Percentiles rank a stretch among this genome's conserved stretches.
These are phyloP conservation scores for Gasteruption jaculator DNA, from an alignment of 2,888 invertebrate genomes.

Conservation along the genomic window DNA sequence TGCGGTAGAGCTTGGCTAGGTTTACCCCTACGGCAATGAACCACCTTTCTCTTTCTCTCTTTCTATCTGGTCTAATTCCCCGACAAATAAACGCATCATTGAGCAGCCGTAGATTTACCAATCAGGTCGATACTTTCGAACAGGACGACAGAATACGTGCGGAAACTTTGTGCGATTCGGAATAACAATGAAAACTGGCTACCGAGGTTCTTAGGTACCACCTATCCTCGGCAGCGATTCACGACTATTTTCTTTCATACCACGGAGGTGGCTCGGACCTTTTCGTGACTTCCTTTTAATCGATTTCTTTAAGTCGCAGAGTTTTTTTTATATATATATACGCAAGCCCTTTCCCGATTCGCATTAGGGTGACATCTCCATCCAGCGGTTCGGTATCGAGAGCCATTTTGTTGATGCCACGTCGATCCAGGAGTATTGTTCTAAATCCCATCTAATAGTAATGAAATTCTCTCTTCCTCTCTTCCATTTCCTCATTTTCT, in stretches of 20 bases:
- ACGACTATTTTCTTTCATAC: constrained; percentile 12
- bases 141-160: constrained; percentile 34
- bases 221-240: constrained; percentile 18
- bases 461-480: too few relatives aligned
- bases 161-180: constrained; percentile 34
- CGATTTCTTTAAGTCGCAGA: constrained; percentile 11
- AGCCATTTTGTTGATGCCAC: too few relatives aligned
- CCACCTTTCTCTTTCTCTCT: constrained; percentile 17
- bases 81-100: constrained; percentile 43
- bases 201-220: constrained; percentile 21
- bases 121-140: constrained; percentile 33
- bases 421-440: too few relatives aligned
- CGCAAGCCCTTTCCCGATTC: too few relatives aligned
- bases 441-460: too few relatives aligned
- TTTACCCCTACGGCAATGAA: constrained; percentile 15
- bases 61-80: constrained; percentile 34
- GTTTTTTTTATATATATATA: too few relatives aligned
- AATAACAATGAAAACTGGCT: constrained; percentile 36
- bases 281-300: constrained; percentile 16
- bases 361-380: too few relatives aligned
- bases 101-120: constrained; percentile 39
- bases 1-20: constrained; percentile 31
- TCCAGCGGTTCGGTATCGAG: too few relatives aligned
- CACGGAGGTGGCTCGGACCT: constrained; percentile 1
- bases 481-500: too few relatives aligned